A percentile compares a stretch with the other conserved stretches of the same genome.
phyloP scores from a whole-genome alignment of 2,113 vertebrate species.

The Nansenia antarctica region DNA sequence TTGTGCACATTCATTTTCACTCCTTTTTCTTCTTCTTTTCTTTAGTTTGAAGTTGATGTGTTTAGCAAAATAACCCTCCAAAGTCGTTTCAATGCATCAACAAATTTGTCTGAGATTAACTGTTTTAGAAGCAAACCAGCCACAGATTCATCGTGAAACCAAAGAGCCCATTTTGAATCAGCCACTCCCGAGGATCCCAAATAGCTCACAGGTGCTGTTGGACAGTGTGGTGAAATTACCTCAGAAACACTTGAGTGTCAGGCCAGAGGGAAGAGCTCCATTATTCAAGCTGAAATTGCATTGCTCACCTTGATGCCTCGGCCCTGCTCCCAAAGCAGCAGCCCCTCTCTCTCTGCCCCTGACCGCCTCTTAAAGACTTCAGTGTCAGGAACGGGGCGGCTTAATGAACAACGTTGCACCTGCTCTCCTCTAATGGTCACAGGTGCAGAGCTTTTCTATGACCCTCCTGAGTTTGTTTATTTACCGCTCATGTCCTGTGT shows the following conservation, averaged over 20 bases:
- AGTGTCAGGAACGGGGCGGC: conserved; percentile 55
- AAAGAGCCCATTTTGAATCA: conserved; percentile 57
- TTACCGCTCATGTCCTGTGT: conserved; percentile 57
- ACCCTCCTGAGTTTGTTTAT: conserved; percentile 58
- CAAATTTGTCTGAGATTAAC: conserved; percentile 61
- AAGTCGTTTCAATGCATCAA: conserved; percentile 61
- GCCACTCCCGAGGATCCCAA: conserved; percentile 52
- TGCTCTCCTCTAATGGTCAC: conserved; percentile 63
- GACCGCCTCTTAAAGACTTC: conserved; percentile 71
- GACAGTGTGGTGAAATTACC: conserved; percentile 52
- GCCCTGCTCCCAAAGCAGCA: conserved; percentile 64
- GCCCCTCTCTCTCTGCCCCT: conserved; percentile 63
- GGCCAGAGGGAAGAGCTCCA: conserved; percentile 64
- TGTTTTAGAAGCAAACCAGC: conserved; percentile 45
- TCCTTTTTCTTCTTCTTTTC: neutral
- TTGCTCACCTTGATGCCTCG: conserved; percentile 72
- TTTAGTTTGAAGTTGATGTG: neutral
- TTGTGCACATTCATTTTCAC: neutral
- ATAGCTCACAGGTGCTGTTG: conserved; percentile 60
- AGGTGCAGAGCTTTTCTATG: conserved; percentile 60
- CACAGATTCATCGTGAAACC: conserved; percentile 52
- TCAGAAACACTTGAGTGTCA: conserved; percentile 67
- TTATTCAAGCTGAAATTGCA: conserved; percentile 76
- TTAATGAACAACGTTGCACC: conserved; percentile 70
- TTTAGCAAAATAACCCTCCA: neutral